Base-by-base conservation (phyloP, 2,797 vertebrate species). In the Enteromius anoplus region DNA sequence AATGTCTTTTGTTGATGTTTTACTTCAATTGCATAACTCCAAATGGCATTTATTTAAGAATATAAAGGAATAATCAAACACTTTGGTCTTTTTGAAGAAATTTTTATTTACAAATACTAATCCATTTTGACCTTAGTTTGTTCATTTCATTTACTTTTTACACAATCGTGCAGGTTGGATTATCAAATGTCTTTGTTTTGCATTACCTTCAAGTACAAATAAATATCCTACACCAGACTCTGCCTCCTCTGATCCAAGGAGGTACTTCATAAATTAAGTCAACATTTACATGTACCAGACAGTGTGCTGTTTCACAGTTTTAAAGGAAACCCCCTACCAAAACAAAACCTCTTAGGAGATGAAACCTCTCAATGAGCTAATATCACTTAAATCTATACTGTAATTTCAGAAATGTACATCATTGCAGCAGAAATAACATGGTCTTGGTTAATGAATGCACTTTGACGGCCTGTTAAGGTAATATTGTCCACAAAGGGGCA, bases 31-130 rank as follows among this genome's bases (percentile, higher is more conserved):
- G n/a, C 5, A 68, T 7, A 2, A 23, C 5, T 65, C 6, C 12
- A 65, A 29, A 55, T 37, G 19, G 1, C 3, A 21, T 23, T 2
- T 47, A 4, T 17, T 32, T n/a, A 65, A 26, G 11, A 15, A 62
- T 29, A 62, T 14, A 32, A 64, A 64, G 26, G 42, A 51, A 75
- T 5, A 53, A 29, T 29, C 21, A 42, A 45, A 80, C 64, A 60
- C 51, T 45, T 6, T 9, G 15, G n/a, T 26, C 14, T 8, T 75
- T 81, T 81, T 32, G 45, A n/a, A 40, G 7, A 70, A 34, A 79
- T 3, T 5, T 95, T 94, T 94, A 94, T 94, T 95, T 92, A 93
- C 89, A 93, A 91, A 90, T 26, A 53, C 76, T 32, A 89, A 82
- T 85, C 85, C 86, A 81, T 85, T 73, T 76, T 86, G 65, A 64